phyloP scores from a whole-genome alignment of 2,113 vertebrate genomes.

The Podarcis cretensis region DNA sequence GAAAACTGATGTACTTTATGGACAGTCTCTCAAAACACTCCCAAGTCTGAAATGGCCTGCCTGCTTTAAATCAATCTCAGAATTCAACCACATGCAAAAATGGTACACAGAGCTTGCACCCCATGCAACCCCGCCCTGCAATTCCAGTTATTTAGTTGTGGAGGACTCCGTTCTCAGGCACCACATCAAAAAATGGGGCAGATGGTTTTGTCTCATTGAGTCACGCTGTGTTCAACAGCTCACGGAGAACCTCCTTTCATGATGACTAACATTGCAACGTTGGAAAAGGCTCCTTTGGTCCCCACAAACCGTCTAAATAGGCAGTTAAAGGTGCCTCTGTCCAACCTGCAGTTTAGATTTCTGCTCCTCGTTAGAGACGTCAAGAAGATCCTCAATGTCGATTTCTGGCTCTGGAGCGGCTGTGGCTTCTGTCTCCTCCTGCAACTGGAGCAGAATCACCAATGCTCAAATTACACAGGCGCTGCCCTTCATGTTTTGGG shows the following conservation, averaged over 20 bases:
- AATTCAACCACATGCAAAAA: no score
- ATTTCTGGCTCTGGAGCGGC: constrained; percentile 90
- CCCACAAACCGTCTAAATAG: background rate
- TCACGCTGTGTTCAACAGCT: background rate
- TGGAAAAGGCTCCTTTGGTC: background rate
- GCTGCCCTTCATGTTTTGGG: background rate
- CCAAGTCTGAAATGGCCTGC: background rate
- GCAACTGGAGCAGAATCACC: constrained; percentile 50
- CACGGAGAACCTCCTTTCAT: background rate
- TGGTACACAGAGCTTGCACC: background rate
- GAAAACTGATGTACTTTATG: background rate
- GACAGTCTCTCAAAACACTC: background rate
- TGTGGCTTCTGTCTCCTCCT: constrained; percentile 62
- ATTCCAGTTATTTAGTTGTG: background rate
- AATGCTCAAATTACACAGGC: background rate
- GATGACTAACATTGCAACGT: background rate
- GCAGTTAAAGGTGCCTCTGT: background rate
- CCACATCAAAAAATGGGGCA: background rate
- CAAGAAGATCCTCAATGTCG: constrained; percentile 94
- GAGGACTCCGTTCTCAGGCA: background rate
- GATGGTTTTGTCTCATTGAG: background rate
- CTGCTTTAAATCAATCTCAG: background rate
- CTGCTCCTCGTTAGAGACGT: constrained; percentile 89
- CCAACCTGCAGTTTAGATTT: constrained; percentile 87
- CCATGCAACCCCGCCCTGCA: background rate